phyloP scores from a whole-genome alignment of 2,888 invertebrate genomes.

The Euclidia mi region DNA sequence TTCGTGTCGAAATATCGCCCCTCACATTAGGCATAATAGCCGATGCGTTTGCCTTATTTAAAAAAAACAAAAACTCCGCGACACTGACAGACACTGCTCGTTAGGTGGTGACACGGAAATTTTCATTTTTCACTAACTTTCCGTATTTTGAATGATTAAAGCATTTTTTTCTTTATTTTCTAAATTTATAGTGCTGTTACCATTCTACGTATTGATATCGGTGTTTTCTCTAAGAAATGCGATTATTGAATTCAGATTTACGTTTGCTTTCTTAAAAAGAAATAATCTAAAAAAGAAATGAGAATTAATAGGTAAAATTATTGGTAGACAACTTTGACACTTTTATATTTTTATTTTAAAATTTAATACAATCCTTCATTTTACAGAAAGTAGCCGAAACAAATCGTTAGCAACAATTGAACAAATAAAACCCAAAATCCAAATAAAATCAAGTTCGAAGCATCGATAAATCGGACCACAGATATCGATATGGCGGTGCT shows the following conservation, averaged over 20 bases:
- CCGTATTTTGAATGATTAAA: constrained; percentile 75
- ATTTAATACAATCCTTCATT: too few species aligned
- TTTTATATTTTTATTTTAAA: too few species aligned
- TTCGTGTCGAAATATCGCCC: constrained; percentile 55
- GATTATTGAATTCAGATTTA: too few species aligned
- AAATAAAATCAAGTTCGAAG: constrained; percentile 16
- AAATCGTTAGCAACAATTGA: neutral
- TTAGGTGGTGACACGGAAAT: constrained; percentile 73
- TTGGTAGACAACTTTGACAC: too few species aligned
- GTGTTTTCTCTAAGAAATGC: neutral
- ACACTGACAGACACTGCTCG: constrained; percentile 78
- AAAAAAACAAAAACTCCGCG: constrained; percentile 70
- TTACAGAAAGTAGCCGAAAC: neutral
- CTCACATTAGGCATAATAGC: constrained; percentile 70
- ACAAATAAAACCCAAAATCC: constrained; percentile 1
- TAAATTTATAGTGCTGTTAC: constrained; percentile 42
- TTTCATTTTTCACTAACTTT: constrained; percentile 76
- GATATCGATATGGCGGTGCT: constrained; percentile 48
- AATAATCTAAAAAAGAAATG: too few species aligned
- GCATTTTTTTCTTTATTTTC: constrained; percentile 65
- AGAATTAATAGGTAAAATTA: too few species aligned
- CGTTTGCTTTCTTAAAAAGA: too few species aligned
- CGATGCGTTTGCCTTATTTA: constrained; percentile 74
- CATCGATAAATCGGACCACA: constrained; percentile 16
- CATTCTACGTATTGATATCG: neutral